phyloP scores from a whole-genome alignment of 2,113 vertebrate species.

The Capreolus pygargus region DNA sequence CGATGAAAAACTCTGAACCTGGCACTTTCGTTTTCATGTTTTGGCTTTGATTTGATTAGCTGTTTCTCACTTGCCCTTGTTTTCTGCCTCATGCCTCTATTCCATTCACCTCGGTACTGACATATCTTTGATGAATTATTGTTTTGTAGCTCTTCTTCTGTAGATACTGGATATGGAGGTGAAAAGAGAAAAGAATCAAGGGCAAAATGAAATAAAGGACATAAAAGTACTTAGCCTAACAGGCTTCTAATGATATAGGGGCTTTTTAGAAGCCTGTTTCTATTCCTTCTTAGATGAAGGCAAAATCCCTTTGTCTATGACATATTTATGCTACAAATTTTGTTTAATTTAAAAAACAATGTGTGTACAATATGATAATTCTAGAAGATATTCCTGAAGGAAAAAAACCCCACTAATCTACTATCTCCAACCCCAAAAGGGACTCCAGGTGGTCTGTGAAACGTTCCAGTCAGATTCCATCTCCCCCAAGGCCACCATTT shows the following conservation, averaged over 20 bases:
- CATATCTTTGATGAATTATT: not conserved
- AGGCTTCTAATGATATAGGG: not conserved
- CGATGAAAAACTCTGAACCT: not conserved
- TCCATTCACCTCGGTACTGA: not conserved
- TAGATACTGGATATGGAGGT: not conserved
- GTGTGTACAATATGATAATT: not conserved
- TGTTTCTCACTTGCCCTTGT: not conserved
- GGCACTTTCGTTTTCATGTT: not conserved
- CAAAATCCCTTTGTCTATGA: not conserved
- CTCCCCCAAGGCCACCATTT: conserved; percentile 85
- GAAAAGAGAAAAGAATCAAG: not conserved
- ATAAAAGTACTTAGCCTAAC: not conserved
- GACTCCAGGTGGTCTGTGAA: conserved; percentile 94
- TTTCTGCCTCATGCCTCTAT: not conserved
- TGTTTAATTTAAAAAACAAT: not conserved
- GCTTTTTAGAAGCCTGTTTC: not conserved
- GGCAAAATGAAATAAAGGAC: not conserved
- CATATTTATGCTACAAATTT: not conserved
- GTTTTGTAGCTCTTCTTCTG: not conserved
- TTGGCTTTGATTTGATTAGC: not conserved
- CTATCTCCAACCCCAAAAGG: conserved; percentile 78
- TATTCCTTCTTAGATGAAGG: not conserved
- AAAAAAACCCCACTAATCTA: not conserved
- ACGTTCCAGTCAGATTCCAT: conserved; percentile 86
- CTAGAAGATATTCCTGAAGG: not conserved